Conservation (phyloP, 2,797 vertebrate species). For the Diglossa cyanea region DNA sequence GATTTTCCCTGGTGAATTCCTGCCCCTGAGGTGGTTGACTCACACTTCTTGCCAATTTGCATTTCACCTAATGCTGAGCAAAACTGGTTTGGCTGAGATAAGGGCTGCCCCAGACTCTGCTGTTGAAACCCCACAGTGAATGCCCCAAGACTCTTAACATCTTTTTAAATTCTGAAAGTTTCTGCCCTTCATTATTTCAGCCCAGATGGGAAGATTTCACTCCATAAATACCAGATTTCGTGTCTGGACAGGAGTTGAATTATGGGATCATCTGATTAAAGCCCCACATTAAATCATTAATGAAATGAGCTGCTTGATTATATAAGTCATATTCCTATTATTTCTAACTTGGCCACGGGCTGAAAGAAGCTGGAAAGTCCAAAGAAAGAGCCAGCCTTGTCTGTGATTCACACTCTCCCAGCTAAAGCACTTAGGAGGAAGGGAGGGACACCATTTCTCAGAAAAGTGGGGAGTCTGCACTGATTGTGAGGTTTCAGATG, state of each 20-base stretch:
- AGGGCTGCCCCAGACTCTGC: not conserved
- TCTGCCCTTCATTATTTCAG: not conserved
- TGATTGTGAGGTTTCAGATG: not conserved
- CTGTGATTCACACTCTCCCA: not conserved
- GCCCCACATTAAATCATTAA: conserved; percentile 1
- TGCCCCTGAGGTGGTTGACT: not conserved
- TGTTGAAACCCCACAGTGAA: not conserved
- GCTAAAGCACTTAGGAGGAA: not conserved
- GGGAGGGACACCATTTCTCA: not conserved
- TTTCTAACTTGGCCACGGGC: not conserved
- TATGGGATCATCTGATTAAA: conserved; percentile 26
- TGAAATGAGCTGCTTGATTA: conserved; percentile 21
- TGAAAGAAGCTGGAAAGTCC: not conserved
- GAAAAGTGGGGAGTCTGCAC: not conserved
- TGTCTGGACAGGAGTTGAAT: not conserved
- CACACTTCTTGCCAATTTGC: not conserved
- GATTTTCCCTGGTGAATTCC: not conserved
- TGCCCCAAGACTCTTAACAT: not conserved
- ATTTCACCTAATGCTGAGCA: not conserved
- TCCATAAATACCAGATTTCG: conserved; percentile 3
- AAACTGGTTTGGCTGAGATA: not conserved
- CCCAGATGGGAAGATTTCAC: not conserved
- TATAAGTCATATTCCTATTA: conserved; percentile 9
- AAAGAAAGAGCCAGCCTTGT: not conserved
- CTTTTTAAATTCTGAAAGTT: not conserved